A percentile compares a stretch with the other conserved stretches of the same genome.
Conservation (phyloP, 2,797 vertebrate species). For the Muraenolepis orangiensis region DNA sequence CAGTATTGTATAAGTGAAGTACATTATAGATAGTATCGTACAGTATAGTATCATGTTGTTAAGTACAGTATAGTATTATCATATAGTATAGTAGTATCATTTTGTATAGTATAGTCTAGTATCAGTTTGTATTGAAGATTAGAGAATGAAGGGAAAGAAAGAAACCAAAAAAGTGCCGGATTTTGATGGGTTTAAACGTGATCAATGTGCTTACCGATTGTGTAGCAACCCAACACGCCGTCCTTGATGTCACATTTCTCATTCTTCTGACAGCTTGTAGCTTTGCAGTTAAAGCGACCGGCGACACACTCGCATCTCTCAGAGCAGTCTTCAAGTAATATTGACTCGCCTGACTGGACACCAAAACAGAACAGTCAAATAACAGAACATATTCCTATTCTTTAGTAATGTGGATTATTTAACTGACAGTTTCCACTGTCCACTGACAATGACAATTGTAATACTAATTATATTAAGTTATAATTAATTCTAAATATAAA, state of each 20-base stretch:
- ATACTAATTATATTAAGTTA: not conserved
- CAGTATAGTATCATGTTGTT: not conserved
- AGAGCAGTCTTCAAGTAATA: constrained; percentile 54
- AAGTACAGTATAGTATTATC: not conserved
- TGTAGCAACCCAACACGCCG: constrained; percentile 54
- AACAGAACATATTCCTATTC: not conserved
- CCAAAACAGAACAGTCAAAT: not conserved
- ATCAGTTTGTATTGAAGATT: not conserved
- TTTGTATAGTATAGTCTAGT: not conserved
- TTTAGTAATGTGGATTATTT: not conserved
- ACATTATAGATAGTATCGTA: not conserved
- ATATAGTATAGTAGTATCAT: not conserved
- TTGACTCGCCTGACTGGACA: constrained; percentile 49
- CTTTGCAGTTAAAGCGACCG: constrained; percentile 51
- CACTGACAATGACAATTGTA: not conserved
- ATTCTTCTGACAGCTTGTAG: constrained; percentile 38
- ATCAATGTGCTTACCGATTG: constrained; percentile 43
- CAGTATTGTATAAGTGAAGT: not conserved
- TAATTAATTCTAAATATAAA: not conserved
- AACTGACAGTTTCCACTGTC: no score
- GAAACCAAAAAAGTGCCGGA: not conserved
- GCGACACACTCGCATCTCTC: constrained; percentile 58
- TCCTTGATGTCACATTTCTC: constrained; percentile 50
- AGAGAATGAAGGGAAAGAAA: not conserved
- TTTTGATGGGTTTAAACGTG: not conserved